Evolutionary conservation across 1,140 invertebrate genomes (phyloP).

Genomic region (Brachystomella parvula): DNA sequence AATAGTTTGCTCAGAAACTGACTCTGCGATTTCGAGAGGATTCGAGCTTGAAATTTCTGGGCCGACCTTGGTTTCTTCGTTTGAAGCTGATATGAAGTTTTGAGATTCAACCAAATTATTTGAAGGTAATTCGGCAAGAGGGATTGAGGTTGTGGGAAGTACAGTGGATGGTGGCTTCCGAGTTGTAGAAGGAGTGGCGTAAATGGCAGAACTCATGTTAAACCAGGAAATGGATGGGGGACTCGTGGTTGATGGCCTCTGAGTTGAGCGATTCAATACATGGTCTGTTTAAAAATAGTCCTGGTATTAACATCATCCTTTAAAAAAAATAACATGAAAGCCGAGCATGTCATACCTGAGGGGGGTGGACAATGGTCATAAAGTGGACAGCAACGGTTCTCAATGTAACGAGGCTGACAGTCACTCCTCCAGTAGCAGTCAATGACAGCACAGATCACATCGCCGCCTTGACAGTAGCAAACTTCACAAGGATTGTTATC

Average conservation of each 20-base stretch:
- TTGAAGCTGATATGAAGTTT: neutral
- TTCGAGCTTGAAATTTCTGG: no score
- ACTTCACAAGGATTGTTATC: constrained; percentile 62
- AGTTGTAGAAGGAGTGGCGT: neutral
- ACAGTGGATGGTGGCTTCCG: neutral
- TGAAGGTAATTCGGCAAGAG: neutral
- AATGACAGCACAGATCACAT: constrained; percentile 63
- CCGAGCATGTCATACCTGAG: constrained; percentile 16
- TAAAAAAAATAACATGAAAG: neutral
- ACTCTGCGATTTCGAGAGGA: neutral
- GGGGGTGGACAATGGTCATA: constrained; percentile 65
- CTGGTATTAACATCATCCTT: neutral
- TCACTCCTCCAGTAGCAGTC: constrained; percentile 64
- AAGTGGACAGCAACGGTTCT: constrained; percentile 59
- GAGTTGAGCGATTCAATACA: constrained; percentile 18
- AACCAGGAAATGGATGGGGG: constrained; percentile 20
- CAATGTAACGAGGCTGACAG: constrained; percentile 54
- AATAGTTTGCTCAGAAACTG: neutral
- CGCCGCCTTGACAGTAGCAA: constrained; percentile 68
- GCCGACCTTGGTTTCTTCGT: neutral
- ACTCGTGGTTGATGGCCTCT: constrained; percentile 13
- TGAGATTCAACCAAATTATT: neutral
- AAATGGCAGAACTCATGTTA: constrained; percentile 20
- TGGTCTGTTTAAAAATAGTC: neutral
- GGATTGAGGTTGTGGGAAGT: neutral